Evolutionary conservation across 2,797 vertebrate genomes (phyloP).

Genomic region (Spinus pinus): DNA sequence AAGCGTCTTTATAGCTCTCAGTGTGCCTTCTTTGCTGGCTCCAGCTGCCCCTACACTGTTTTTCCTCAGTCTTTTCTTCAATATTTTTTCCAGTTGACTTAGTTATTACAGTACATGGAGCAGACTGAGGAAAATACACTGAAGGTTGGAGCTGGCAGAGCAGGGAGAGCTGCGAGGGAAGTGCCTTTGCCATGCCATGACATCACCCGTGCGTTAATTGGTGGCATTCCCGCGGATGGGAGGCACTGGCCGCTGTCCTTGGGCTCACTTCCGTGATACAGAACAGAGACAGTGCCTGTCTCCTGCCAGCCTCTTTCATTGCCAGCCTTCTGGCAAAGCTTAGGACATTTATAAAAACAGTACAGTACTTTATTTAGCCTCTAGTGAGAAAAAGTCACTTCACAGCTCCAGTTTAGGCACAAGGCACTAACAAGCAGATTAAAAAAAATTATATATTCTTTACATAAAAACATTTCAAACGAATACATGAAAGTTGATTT

Average conservation of each 20-base stretch:
- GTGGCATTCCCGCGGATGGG: slow-evolving; percentile 30
- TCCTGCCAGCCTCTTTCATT: slow-evolving; percentile 58
- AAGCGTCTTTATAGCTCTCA: slow-evolving; percentile 70
- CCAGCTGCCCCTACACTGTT: slow-evolving; percentile 67
- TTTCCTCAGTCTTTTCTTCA: slow-evolving; percentile 70
- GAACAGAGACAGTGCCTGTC: slow-evolving; percentile 60
- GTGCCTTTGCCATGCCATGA: slow-evolving; percentile 53
- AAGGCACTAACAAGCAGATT: slow-evolving; percentile 16
- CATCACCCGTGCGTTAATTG: slow-evolving; percentile 40
- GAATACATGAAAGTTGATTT: neutral
- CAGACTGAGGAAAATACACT: slow-evolving; percentile 55
- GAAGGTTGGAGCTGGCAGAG: slow-evolving; percentile 49
- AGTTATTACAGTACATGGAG: slow-evolving; percentile 65
- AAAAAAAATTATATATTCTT: neutral
- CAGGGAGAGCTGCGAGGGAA: slow-evolving; percentile 19
- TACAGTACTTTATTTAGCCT: slow-evolving; percentile 61
- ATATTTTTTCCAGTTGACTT: slow-evolving; percentile 75
- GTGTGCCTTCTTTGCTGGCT: slow-evolving; percentile 68
- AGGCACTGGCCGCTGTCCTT: slow-evolving; percentile 48
- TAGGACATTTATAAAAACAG: slow-evolving; percentile 63
- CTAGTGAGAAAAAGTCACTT: slow-evolving; percentile 61
- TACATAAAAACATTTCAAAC: slow-evolving; percentile 21
- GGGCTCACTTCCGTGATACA: slow-evolving; percentile 56
- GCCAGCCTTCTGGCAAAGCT: slow-evolving; percentile 59
- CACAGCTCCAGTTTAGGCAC: slow-evolving; percentile 37